Evolutionary conservation across 2,113 vertebrate species (phyloP).

Genomic region (Tachycineta bicolor): DNA sequence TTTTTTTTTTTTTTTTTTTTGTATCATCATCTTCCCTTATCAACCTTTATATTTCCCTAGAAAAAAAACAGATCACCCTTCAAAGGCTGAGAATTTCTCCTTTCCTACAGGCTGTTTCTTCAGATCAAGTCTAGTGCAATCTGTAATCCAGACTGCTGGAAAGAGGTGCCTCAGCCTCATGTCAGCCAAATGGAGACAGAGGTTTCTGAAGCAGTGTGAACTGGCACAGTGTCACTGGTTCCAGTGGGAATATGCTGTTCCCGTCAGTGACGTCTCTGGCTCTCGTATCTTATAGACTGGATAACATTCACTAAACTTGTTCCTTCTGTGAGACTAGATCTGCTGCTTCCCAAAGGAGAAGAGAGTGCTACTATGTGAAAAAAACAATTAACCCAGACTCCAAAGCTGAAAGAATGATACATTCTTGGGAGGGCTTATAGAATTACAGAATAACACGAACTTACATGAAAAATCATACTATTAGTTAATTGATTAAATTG

Average conservation of each 20-base stretch:
- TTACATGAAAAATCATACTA: background rate
- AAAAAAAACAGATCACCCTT: background rate
- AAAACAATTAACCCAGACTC: background rate
- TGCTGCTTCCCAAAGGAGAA: background rate
- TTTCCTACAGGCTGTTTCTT: background rate
- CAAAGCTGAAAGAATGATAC: background rate
- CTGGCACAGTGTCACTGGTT: background rate
- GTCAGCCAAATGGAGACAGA: background rate
- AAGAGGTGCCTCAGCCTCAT: background rate
- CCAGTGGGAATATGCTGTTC: background rate
- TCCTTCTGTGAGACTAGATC: background rate
- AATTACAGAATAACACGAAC: background rate
- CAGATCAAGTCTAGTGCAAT: background rate
- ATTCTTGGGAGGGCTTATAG: background rate
- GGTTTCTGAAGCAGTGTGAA: background rate
- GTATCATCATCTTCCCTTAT: background rate
- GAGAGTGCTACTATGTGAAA: background rate
- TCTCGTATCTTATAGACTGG: background rate
- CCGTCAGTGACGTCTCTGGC: background rate
- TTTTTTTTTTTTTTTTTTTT: background rate
- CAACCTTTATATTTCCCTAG: background rate
- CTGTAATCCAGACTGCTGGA: background rate
- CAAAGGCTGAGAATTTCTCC: background rate
- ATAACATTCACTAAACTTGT: background rate
- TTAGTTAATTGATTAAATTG: background rate